These are phyloP conservation scores for Vulpes ferrilata DNA, from an alignment of 2,113 vertebrate species.

Conservation along the genomic window DNA sequence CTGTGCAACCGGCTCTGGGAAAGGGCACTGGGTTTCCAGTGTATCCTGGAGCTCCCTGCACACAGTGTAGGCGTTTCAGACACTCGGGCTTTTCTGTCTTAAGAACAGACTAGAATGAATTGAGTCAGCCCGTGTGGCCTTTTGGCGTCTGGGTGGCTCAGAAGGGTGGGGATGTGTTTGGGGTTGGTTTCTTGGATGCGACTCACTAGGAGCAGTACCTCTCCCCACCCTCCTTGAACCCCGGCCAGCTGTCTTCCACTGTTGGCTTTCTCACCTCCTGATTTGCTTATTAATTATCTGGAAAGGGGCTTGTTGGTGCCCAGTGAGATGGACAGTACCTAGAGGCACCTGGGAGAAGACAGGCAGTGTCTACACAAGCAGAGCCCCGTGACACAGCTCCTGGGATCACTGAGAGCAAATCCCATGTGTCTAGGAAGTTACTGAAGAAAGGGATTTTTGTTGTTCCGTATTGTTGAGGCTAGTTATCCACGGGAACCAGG, in stretches of 20 bases:
- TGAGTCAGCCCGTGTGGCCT: not conserved
- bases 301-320: not conserved
- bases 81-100: not conserved
- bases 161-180: not conserved
- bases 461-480: not conserved
- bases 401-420: not conserved
- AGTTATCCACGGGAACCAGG: not conserved
- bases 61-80: not conserved
- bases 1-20: not conserved
- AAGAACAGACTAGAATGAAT: not conserved
- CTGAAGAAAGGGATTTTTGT: not conserved
- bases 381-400: not conserved
- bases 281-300: slow-evolving; percentile 50
- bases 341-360: not conserved
- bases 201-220: not conserved
- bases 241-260: not conserved
- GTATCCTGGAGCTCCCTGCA: not conserved
- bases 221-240: not conserved
- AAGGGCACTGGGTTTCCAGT: not conserved
- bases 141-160: slow-evolving; percentile 17
- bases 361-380: not conserved
- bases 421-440: not conserved
- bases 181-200: not conserved
- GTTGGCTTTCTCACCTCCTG: not conserved
- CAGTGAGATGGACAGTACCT: not conserved